These are phyloP conservation scores for Phainopepla nitens DNA, from an alignment of 2,113 vertebrate species.

Conservation along the genomic window DNA sequence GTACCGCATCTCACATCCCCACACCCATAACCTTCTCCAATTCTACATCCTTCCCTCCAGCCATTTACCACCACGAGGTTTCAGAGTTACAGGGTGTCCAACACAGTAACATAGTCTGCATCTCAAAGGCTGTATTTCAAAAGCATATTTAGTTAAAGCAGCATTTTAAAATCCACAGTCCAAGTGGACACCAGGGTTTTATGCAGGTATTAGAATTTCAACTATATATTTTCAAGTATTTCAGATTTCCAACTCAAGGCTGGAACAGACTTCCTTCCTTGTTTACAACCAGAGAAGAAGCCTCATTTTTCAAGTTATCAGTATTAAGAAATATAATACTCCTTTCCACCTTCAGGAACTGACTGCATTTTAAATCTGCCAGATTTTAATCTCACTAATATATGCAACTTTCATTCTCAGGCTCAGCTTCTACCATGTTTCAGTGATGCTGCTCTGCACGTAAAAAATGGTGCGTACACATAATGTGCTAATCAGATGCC, in stretches of 20 bases:
- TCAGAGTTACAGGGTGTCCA: neutral
- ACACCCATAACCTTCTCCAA: neutral
- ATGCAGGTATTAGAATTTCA: neutral
- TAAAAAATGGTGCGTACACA: neutral
- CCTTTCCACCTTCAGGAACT: neutral
- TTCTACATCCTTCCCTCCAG: neutral
- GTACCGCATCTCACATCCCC: neutral
- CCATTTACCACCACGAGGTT: neutral
- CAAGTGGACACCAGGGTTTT: neutral
- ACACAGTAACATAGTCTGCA: neutral
- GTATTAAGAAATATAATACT: neutral
- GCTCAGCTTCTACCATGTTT: neutral
- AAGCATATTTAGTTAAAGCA: neutral
- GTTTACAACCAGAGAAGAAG: neutral
- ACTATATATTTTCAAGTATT: neutral
- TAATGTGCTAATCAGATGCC: neutral
- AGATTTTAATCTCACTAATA: neutral
- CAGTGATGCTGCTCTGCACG: neutral
- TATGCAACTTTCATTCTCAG: neutral
- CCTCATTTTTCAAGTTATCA: neutral
- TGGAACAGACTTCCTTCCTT: neutral
- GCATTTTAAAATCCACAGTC: neutral
- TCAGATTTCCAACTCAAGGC: neutral
- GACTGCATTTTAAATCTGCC: neutral
- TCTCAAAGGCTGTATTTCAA: neutral